A percentile compares a stretch with the other conserved stretches of the same genome.
These are phyloP conservation scores for Chlorops oryzae DNA, from an alignment of 1,140 invertebrate genomes.

Conservation along the genomic window DNA sequence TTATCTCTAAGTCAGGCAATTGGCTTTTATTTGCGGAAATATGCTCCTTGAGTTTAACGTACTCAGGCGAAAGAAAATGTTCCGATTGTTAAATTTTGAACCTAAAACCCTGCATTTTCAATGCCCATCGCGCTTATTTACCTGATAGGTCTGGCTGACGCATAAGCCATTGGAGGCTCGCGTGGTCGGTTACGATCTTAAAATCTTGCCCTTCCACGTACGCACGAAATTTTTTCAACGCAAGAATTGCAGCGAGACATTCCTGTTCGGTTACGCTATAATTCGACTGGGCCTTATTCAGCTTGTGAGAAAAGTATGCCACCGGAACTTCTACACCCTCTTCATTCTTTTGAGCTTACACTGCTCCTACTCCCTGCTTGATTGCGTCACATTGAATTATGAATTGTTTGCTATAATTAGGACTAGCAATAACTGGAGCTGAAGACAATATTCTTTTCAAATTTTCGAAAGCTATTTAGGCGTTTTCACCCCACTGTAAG, in stretches of 20 bases:
- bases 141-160: neutral
- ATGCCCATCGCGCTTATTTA: neutral
- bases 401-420: conserved; percentile 39
- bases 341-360: conserved; percentile 32
- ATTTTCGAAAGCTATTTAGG: conserved; percentile 34
- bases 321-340: conserved; percentile 19
- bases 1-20: conserved; percentile 1
- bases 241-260: too few relatives aligned
- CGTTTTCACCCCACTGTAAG: conserved; percentile 12
- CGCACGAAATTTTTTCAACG: too few relatives aligned
- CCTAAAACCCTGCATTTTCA: neutral
- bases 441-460: conserved; percentile 30
- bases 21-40: too few relatives aligned
- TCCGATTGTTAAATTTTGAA: conserved; percentile 7
- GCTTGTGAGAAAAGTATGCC: too few relatives aligned
- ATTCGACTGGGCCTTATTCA: too few relatives aligned
- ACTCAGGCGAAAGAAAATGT: neutral
- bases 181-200: too few relatives aligned
- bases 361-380: conserved; percentile 35
- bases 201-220: too few relatives aligned
- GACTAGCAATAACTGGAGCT: conserved; percentile 34
- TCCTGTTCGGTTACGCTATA: too few relatives aligned
- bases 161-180: too few relatives aligned
- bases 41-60: neutral
- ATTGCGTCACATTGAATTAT: conserved; percentile 7